These are phyloP conservation scores for Caenorhabditis sp. DNA, from an alignment of 2,888 invertebrate genomes.

Conservation along the genomic window DNA sequence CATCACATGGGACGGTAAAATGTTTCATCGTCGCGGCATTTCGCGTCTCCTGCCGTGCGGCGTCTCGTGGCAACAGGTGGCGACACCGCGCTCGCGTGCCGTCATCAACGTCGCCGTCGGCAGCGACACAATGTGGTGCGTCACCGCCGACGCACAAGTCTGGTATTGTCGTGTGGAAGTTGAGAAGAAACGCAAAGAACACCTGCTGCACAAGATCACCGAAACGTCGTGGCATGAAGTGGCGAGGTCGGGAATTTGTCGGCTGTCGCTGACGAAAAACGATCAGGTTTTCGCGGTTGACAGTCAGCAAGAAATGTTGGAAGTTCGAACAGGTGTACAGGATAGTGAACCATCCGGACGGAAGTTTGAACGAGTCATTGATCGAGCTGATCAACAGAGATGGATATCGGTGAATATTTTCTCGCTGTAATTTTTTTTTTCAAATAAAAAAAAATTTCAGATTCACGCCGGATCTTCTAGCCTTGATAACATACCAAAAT, in stretches of 20 bases:
- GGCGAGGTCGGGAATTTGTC: slow-evolving; percentile 22
- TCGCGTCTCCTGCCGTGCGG: slow-evolving; percentile 12
- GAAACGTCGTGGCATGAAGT: slow-evolving; percentile 11
- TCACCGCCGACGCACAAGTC: slow-evolving; percentile 41
- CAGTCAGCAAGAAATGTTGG: slow-evolving; percentile 13
- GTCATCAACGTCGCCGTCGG: slow-evolving; percentile 36
- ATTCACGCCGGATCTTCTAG: slow-evolving; percentile 18
- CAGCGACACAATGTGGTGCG: slow-evolving; percentile 33
- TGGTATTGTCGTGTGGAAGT: slow-evolving; percentile 9
- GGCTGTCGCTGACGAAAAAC: slow-evolving; percentile 18
- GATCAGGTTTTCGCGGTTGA: slow-evolving; percentile 34
- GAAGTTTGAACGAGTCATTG: slow-evolving; percentile 31
- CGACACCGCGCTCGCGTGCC: slow-evolving; percentile 28
- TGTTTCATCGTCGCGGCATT: slow-evolving; percentile 37
- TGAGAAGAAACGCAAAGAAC: slow-evolving; percentile 24
- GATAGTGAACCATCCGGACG: slow-evolving; percentile 33
- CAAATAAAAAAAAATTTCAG: too few relatives aligned
- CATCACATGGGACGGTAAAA: slow-evolving; percentile 48
- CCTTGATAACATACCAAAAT: slow-evolving; percentile 22
- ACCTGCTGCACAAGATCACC: slow-evolving; percentile 10
- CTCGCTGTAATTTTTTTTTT: too few relatives aligned
- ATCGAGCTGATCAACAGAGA: slow-evolving; percentile 24
- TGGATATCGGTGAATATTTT: slow-evolving; percentile 32
- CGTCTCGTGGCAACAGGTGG: slow-evolving; percentile 22
- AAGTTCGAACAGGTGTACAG: slow-evolving; percentile 32